Conservation (phyloP, 2,113 vertebrate genomes). For the Scatophagus argus region DNA sequence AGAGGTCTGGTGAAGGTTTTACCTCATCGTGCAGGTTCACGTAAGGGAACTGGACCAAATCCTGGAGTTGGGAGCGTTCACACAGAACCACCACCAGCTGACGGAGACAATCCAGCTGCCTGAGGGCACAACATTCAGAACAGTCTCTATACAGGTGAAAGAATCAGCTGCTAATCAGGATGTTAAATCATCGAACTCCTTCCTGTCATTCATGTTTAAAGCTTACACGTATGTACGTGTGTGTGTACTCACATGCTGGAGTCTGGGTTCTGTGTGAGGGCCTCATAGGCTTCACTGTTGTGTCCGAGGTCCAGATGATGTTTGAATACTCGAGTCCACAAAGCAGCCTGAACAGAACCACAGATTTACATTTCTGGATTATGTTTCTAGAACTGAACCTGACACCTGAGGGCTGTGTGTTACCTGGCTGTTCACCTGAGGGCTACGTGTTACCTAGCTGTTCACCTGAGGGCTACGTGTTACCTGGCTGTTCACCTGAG, state of each 20-base stretch:
- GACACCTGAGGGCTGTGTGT: no score
- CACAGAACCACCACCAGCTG: slow-evolving; percentile 97
- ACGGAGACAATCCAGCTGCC: slow-evolving; percentile 95
- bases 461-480: no score
- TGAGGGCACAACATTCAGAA: slow-evolving; percentile 52
- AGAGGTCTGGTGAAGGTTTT: neutral
- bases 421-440: slow-evolving; percentile 26
- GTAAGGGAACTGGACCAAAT: slow-evolving; percentile 94
- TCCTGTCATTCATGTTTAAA: no score
- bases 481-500: slow-evolving; percentile 26
- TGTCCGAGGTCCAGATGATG: slow-evolving; percentile 97
- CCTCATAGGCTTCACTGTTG: slow-evolving; percentile 93
- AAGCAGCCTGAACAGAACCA: slow-evolving; percentile 85
- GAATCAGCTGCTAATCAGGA: no score
- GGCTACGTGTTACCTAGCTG: slow-evolving; percentile 70
- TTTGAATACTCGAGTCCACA: slow-evolving; percentile 96
- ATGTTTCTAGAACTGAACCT: neutral
- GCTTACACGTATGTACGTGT: no score
- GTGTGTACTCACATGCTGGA: slow-evolving; percentile 87
- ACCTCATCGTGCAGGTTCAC: slow-evolving; percentile 96
- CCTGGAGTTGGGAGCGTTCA: slow-evolving; percentile 93
- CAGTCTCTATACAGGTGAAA: neutral
- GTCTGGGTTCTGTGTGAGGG: slow-evolving; percentile 94
- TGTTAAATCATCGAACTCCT: no score
- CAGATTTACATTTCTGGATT: neutral